A percentile compares a stretch with the other conserved stretches of the same genome.
Conservation (phyloP, 2,888 invertebrate species). For the Amphipoea oculea region DNA sequence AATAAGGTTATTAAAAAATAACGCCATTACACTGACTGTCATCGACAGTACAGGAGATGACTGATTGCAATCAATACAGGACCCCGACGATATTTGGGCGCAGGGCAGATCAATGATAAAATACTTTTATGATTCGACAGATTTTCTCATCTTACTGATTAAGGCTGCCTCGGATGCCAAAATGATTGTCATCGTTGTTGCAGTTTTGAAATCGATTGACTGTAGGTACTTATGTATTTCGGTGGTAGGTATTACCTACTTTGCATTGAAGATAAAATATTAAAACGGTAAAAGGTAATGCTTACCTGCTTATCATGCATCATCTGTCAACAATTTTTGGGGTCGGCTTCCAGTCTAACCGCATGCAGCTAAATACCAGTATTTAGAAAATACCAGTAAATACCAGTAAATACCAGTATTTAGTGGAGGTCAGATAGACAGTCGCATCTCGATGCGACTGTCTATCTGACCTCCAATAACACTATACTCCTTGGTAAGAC, state of each 20-base stretch:
- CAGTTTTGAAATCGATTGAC: conserved; percentile 62
- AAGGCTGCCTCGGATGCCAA: conserved; percentile 58
- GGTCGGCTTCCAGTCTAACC: neutral
- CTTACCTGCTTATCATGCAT: neutral
- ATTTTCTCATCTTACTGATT: conserved; percentile 62
- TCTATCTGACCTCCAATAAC: too few species aligned
- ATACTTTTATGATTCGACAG: conserved; percentile 66
- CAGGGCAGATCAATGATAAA: conserved; percentile 66
- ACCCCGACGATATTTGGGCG: conserved; percentile 63
- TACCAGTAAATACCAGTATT: neutral
- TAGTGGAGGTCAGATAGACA: too few species aligned
- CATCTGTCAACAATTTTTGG: neutral
- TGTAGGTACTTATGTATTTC: conserved; percentile 4
- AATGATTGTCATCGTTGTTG: conserved; percentile 63
- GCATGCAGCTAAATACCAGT: neutral
- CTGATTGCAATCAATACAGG: conserved; percentile 64
- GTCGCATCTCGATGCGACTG: too few species aligned
- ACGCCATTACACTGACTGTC: conserved; percentile 34
- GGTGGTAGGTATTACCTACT: neutral
- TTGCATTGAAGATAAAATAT: neutral
- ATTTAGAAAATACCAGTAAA: too few species aligned
- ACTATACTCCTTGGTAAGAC: too few species aligned
- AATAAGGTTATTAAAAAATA: neutral
- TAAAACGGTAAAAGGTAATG: neutral
- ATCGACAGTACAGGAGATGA: conserved; percentile 57